Evolutionary conservation across 1,140 invertebrate species (phyloP), one percentile per base, ranked within the genome.

Genomic region (Psilanteris sp.): DNA sequence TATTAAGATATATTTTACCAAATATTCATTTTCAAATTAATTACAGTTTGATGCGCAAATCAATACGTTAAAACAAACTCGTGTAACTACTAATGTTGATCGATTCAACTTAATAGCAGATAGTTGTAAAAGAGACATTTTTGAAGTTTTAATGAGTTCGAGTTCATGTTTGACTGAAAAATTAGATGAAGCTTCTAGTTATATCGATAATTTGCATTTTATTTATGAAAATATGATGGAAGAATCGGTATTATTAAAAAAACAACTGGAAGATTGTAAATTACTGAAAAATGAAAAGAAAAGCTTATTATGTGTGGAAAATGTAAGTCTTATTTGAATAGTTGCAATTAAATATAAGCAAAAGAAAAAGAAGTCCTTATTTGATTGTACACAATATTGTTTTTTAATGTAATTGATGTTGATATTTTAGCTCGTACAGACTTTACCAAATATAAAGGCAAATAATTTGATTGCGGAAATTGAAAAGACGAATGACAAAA

Each of bases 131-230:
- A 32, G 18, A 2, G 10, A 41, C 22, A 2, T 64, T 57, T 29
- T 41, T 8, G 32, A 72, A n/a, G 13, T 64, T 57, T 50, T 72
- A 57, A 50, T 50, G 5, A 34, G 6, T 26, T 64, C 57, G 32
- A 64, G 59, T 27, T 8, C 4, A 4, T 72, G 68, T 16, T 14
- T 64, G 7, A 43, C 57, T 0, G 57, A 64, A 50, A 72, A 72
- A 32, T 57, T 72, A 15, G 57, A 72, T 13, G 57, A 72, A 37
- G 52, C 59, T 3, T 39, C 68, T 6, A 72, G 57, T 64, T 64
- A 72, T 14, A 57, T 72, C 10, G 68, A 64, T 9, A 72, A 64
- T 10, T 64, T 72, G 50, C 48, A 11, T 20, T 72, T 18, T 6
- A 48, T 62, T 34, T 31, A 32, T 26, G 41, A 72, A 2, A 32